Conservation (phyloP, 2,888 invertebrate species). For the Mylabris sibirica region DNA sequence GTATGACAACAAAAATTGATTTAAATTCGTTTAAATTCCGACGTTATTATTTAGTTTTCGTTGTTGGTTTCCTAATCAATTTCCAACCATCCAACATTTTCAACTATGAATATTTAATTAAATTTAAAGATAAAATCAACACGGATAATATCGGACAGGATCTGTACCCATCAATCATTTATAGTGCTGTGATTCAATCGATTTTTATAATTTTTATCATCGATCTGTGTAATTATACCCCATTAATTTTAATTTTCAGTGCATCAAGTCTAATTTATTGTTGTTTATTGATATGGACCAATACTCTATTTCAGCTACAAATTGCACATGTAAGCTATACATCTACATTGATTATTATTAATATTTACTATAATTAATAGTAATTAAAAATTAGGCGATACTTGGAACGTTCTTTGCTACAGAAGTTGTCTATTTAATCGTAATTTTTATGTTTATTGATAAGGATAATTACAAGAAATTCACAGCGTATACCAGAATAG, state of each 20-base stretch:
- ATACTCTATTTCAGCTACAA: constrained; percentile 11
- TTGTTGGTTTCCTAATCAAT: constrained; percentile 22
- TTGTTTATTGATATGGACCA: constrained; percentile 24
- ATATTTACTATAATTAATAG: not conserved
- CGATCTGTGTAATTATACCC: constrained; percentile 20
- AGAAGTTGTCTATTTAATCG: not conserved
- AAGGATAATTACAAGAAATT: constrained; percentile 5
- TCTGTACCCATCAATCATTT: constrained; percentile 17
- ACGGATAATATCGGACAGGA: constrained; percentile 9
- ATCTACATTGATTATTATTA: not conserved
- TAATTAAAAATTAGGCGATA: constrained; percentile 13
- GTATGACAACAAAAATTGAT: not conserved
- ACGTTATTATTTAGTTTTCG: constrained; percentile 20
- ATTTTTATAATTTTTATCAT: constrained; percentile 17
- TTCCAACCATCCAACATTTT: constrained; percentile 20
- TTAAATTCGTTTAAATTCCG: constrained; percentile 23
- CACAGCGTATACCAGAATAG: not conserved
- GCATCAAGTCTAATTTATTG: constrained; percentile 17
- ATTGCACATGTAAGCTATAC: constrained; percentile 19
- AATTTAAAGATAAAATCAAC: constrained; percentile 13
- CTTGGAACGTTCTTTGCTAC: constrained; percentile 11
- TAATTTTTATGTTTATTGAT: constrained; percentile 6
- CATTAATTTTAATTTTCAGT: constrained; percentile 15
- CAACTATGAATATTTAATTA: constrained; percentile 19
- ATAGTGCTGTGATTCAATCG: constrained; percentile 15